These are phyloP conservation scores for Parnassius mnemosyne DNA, from an alignment of 2,888 invertebrate species.

Conservation along the genomic window DNA sequence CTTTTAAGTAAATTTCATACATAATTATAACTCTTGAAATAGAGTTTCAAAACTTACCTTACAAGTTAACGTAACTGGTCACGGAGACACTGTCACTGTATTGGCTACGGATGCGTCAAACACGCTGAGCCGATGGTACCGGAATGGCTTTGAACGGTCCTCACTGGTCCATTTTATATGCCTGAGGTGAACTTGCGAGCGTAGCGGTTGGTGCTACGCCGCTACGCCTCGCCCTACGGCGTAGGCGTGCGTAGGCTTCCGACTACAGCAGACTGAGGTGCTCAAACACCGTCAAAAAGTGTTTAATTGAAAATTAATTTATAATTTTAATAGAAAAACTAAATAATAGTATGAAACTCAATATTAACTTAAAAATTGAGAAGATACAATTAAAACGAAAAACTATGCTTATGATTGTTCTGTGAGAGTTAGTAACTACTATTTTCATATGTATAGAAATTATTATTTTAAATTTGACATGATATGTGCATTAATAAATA, in stretches of 20 bases:
- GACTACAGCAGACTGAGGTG: conserved; percentile 45
- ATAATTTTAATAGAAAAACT: neutral
- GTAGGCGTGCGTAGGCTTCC: conserved; percentile 72
- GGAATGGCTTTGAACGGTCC: conserved; percentile 54
- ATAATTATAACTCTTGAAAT: neutral
- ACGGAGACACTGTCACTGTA: conserved; percentile 42
- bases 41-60: conserved; percentile 54
- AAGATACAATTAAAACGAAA: no score
- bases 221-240: conserved; percentile 59
- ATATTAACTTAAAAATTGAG: no score
- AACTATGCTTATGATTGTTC: no score
- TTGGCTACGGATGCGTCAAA: conserved; percentile 47
- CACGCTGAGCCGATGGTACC: conserved; percentile 54
- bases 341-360: no score
- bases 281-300: conserved; percentile 9
- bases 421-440: no score
- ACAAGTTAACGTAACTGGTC: conserved; percentile 47
- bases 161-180: conserved; percentile 55
- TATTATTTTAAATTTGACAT: no score
- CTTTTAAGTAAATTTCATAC: neutral
- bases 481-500: no score
- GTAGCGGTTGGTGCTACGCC: conserved; percentile 60
- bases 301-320: conserved; percentile 16
- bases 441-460: no score
- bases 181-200: conserved; percentile 36